These are phyloP conservation scores for Fratercula arctica DNA, from an alignment of 2,797 vertebrate genomes.

Conservation along the genomic window DNA sequence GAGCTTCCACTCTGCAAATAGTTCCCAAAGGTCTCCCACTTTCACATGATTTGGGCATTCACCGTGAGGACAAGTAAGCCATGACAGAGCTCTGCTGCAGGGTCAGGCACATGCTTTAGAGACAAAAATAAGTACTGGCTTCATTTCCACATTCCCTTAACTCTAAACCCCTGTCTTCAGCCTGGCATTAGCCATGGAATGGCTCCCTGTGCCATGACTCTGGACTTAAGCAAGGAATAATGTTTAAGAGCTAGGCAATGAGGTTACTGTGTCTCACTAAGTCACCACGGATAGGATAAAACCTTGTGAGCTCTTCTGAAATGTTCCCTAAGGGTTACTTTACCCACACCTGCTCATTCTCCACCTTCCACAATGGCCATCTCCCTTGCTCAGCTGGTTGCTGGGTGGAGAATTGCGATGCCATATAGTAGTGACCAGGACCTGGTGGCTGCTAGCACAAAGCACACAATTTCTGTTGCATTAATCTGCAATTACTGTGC, in stretches of 20 bases:
- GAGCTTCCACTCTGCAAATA: not conserved
- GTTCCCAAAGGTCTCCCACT: not conserved
- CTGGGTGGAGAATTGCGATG: fast-evolving
- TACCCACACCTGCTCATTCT: not conserved
- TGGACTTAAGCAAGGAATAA: not conserved
- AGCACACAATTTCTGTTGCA: not conserved
- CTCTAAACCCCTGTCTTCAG: not conserved
- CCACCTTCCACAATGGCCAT: not conserved
- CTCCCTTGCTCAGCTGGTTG: not conserved
- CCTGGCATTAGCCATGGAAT: not conserved
- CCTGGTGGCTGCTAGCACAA: not conserved
- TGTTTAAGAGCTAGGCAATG: not conserved
- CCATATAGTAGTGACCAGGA: not conserved
- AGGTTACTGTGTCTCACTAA: not conserved
- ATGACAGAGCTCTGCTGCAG: constrained; percentile 12
- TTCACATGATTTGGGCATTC: not conserved
- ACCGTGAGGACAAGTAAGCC: not conserved
- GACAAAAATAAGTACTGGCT: constrained; percentile 52
- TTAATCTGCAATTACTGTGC: not conserved
- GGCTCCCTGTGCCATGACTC: not conserved
- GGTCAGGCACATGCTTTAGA: not conserved
- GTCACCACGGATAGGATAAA: not conserved
- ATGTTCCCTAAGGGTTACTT: not conserved
- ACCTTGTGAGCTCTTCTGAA: not conserved
- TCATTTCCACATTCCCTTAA: constrained; percentile 1